These are phyloP conservation scores for Eledone cirrhosa DNA, from an alignment of 2,888 invertebrate species.

Conservation along the genomic window DNA sequence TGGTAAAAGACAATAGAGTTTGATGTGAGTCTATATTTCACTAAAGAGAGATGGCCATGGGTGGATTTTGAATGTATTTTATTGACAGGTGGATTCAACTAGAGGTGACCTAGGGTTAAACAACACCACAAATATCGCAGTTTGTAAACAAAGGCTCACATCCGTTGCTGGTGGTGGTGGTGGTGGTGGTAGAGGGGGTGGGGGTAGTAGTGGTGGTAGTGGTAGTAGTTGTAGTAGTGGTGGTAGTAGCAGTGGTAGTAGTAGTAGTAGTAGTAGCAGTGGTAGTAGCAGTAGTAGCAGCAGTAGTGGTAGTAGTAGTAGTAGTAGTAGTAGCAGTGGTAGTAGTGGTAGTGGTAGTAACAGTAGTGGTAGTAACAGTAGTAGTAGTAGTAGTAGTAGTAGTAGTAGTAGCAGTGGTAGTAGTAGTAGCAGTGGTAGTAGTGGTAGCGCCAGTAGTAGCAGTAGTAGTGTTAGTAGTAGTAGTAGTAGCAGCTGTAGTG, in stretches of 20 bases:
- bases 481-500: slow-evolving; percentile 20
- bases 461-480: no score
- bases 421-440: slow-evolving; percentile 11
- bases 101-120: no score
- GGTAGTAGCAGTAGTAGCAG: slow-evolving; percentile 28
- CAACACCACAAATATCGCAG: no score
- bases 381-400: slow-evolving; percentile 26
- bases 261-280: slow-evolving; percentile 30
- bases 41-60: no score
- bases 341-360: slow-evolving; percentile 26
- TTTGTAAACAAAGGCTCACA: no score
- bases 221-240: not conserved
- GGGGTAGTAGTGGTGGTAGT: no score
- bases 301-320: slow-evolving; percentile 28
- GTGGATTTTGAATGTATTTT: no score
- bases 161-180: slow-evolving; percentile 8
- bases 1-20: no score
- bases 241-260: slow-evolving; percentile 4
- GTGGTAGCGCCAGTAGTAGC: no score
- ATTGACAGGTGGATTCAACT: no score
- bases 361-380: slow-evolving; percentile 23
- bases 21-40: no score
- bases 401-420: slow-evolving; percentile 21
- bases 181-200: slow-evolving; percentile 7
- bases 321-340: slow-evolving; percentile 25